A percentile compares a stretch with the other conserved stretches of the same genome.
phyloP scores from a whole-genome alignment of 2,113 vertebrate genomes.

The Pionites leucogaster region DNA sequence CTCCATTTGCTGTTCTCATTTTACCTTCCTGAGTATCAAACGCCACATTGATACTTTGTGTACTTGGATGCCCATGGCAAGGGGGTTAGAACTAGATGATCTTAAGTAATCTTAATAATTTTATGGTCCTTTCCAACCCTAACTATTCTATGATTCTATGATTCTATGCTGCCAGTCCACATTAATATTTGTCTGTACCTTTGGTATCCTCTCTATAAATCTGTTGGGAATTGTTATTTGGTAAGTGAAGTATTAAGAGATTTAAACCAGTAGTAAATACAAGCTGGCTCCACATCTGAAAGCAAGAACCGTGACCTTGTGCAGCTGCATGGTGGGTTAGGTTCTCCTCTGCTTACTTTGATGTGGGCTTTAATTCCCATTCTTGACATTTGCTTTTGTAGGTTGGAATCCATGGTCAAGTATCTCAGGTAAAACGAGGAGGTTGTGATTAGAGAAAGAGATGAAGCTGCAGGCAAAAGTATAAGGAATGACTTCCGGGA shows the following conservation, averaged over 20 bases:
- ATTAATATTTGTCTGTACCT: background rate
- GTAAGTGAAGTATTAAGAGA: background rate
- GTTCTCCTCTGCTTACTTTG: background rate
- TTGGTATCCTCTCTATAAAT: background rate
- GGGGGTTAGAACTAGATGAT: no score
- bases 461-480: background rate
- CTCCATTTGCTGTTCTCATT: background rate
- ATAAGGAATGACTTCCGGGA: background rate
- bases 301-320: background rate
- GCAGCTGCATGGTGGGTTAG: background rate
- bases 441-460: background rate
- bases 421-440: background rate
- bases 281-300: background rate
- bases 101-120: no score
- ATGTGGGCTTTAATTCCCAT: background rate
- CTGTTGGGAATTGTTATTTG: background rate
- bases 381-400: background rate
- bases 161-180: background rate
- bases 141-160: no score
- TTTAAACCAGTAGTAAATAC: background rate
- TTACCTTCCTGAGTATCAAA: background rate
- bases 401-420: background rate
- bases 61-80: background rate
- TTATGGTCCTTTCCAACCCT: no score
- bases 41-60: rapidly evolving